Evolutionary conservation across 2,113 vertebrate genomes (phyloP), one percentile per base, ranked within the genome.

Genomic region (Athene cunicularia): DNA sequence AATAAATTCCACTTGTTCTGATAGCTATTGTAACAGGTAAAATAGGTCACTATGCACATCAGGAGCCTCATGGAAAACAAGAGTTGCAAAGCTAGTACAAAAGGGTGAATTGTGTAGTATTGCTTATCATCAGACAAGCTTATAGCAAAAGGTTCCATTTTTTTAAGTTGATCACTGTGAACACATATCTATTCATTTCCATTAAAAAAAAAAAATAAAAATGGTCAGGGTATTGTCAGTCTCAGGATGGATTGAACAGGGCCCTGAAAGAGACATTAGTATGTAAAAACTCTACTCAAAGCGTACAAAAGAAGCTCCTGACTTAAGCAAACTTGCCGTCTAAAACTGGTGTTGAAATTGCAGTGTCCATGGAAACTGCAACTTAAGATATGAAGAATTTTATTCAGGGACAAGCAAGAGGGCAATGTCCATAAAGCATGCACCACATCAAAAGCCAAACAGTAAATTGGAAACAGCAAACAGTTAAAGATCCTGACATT

Each of bases 381-480:
- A 20, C 30, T 55, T 83, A 79, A 86, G 11, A 68, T 39, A 62
- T 0, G 0, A 41, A 80, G 33, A 39, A 66, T 82, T 95, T 77
- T 90, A 50, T 76, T 91, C 33, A 77, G n/a, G 23, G 27, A 8
- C 39, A 79, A 86, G 35, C 24, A 67, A 80, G 62, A 92, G 47
- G 35, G 12, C 23, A 62, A 63, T 68, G 64, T 56, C 56, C 37
- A 79, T 84, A 86, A 88, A 94, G 53, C 68, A 92, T 26, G 11
- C 67, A 90, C 11, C 24, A 72, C 60, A 88, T 92, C 32, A 81
- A 93, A 95, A 83, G 47, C 52, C 76, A 53, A 77, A 77, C 8
- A 72, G 62, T 80, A 88, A 86, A 96, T 10, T 86, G 52, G 79
- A 96, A 90, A 86, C 33, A 86, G 60, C 47, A 88, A 87, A 79